Evolutionary conservation across 2,113 vertebrate genomes (phyloP).

Genomic region (Oxygymnocypris stewartii): DNA sequence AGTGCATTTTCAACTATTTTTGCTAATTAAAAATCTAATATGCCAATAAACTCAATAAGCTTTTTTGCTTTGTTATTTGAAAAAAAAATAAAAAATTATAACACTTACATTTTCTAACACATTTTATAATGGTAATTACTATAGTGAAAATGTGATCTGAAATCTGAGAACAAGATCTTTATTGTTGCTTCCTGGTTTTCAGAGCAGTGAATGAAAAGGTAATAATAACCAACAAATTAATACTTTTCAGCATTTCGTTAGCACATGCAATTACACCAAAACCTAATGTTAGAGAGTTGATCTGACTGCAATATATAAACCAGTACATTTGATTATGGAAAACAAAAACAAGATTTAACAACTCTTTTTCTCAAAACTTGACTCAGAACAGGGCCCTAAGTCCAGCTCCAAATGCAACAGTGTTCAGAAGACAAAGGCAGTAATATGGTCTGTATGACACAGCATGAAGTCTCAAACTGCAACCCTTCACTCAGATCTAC

Average conservation of each 20-base stretch:
- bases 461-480: constrained; percentile 44
- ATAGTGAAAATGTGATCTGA: not conserved
- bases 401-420: constrained; percentile 40
- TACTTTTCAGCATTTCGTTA: not conserved
- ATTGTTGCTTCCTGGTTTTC: not conserved
- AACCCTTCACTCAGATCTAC: constrained; percentile 42
- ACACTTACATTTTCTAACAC: not conserved
- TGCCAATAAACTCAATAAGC: no score
- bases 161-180: not conserved
- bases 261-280: not conserved
- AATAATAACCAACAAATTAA: not conserved
- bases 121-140: not conserved
- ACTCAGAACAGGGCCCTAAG: not conserved
- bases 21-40: not conserved
- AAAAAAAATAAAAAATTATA: not conserved
- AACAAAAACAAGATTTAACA: not conserved
- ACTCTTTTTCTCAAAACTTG: not conserved
- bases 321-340: not conserved
- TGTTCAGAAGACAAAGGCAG: constrained; percentile 42
- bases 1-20: not conserved
- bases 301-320: not conserved
- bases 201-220: not conserved
- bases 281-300: not conserved
- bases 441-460: constrained; percentile 43
- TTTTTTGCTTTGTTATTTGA: not conserved